These are phyloP conservation scores for Leptoclinus maculatus DNA, from an alignment of 2,797 vertebrate species.

Conservation along the genomic window DNA sequence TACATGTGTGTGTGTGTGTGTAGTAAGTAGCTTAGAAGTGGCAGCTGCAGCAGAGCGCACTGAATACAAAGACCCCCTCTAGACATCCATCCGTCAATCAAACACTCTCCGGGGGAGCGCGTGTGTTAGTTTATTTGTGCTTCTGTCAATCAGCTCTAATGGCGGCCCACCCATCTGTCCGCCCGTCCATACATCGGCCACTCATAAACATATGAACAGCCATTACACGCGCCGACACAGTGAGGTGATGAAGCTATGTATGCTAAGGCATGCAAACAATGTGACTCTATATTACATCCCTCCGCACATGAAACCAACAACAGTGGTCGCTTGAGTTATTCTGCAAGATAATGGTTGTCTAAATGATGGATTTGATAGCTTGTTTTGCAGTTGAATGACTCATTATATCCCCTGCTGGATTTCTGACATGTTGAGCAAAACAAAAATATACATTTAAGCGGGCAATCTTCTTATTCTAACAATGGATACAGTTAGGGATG, in stretches of 20 bases:
- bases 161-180: conserved; percentile 63
- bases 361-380: conserved; percentile 34
- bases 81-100: conserved; percentile 68
- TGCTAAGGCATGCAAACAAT: conserved; percentile 33
- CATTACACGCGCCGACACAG: conserved; percentile 19
- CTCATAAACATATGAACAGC: conserved; percentile 30
- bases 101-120: conserved; percentile 38
- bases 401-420: background rate
- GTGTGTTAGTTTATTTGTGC: conserved; percentile 60
- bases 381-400: conserved; percentile 9
- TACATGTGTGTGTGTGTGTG: background rate
- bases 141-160: conserved; percentile 65
- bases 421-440: background rate
- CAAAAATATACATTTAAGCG: background rate
- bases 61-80: conserved; percentile 64
- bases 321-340: conserved; percentile 17
- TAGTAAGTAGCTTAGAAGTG: conserved; percentile 50
- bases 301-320: conserved; percentile 17
- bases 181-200: conserved; percentile 38
- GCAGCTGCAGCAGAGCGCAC: conserved; percentile 62
- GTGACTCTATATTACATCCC: conserved; percentile 6
- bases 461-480: background rate
- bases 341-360: conserved; percentile 24
- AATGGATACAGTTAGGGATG: background rate
- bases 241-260: conserved; percentile 37